Conservation (phyloP, 30 jellyfish, hydroid and myxozoan genomes). For the Chironex yamaguchii region DNA sequence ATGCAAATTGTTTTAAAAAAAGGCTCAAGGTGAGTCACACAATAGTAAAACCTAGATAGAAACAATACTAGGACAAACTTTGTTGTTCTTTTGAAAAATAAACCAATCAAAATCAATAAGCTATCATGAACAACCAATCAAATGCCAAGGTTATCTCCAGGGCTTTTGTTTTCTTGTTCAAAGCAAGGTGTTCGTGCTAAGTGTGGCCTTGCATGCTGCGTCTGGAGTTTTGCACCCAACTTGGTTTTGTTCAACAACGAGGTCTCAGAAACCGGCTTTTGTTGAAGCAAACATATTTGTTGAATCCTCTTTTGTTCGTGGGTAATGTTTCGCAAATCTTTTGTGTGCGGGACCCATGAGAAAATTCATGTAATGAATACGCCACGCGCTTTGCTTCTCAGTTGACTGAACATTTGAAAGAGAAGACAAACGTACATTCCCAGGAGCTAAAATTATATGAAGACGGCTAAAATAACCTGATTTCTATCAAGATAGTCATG, state of each 20-base stretch:
- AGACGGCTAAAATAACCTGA: no score
- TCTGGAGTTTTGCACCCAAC: slow-evolving; percentile 17
- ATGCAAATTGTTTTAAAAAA: background rate
- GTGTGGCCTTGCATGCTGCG: slow-evolving; percentile 67
- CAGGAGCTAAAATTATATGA: no score
- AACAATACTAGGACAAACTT: no score
- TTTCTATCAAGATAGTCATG: no score
- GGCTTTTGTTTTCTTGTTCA: slow-evolving; percentile 51
- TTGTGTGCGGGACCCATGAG: background rate
- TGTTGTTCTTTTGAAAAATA: no score
- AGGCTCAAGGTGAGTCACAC: background rate
- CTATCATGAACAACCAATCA: background rate
- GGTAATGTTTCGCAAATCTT: background rate
- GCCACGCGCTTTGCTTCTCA: background rate
- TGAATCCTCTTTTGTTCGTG: background rate
- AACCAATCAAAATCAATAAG: no score
- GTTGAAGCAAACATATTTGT: background rate
- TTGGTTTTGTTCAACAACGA: background rate
- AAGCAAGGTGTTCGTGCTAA: slow-evolving; percentile 67
- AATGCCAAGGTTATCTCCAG: background rate
- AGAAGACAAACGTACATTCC: no score
- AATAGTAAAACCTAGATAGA: no score
- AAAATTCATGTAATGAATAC: background rate
- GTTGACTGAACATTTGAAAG: background rate
- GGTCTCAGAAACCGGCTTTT: background rate